Conservation (phyloP, 2,113 vertebrate genomes). For the Lepus timidus region DNA sequence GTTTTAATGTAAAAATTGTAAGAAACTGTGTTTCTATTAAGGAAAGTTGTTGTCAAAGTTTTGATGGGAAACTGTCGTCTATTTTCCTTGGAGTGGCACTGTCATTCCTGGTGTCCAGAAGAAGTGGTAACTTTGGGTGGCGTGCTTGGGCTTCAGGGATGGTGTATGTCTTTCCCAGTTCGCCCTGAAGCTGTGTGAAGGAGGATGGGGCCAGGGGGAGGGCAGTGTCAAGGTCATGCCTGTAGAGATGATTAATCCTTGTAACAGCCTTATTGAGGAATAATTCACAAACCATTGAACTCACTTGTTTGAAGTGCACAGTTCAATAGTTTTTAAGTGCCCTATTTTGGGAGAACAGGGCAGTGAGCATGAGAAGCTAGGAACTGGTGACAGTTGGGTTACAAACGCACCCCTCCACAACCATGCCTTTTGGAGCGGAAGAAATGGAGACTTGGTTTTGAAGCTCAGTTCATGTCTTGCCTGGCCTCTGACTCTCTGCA, state of each 20-base stretch:
- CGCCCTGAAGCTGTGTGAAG: not conserved
- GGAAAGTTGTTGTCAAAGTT: constrained; percentile 5
- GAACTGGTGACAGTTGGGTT: not conserved
- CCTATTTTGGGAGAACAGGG: not conserved
- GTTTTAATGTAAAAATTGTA: constrained; percentile 29
- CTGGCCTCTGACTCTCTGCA: not conserved
- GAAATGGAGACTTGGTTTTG: not conserved
- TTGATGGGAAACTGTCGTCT: not conserved
- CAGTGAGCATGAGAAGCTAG: not conserved
- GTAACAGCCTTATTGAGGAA: not conserved
- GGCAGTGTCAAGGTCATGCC: not conserved
- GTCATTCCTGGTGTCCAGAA: not conserved
- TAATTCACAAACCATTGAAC: not conserved
- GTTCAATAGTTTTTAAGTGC: not conserved
- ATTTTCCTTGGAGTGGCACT: not conserved
- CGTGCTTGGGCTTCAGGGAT: not conserved
- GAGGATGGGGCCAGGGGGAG: not conserved
- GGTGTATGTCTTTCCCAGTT: not conserved
- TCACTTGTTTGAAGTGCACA: not conserved
- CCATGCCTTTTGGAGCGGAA: not conserved
- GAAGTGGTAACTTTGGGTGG: not conserved
- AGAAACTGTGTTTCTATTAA: not conserved
- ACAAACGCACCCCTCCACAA: not conserved
- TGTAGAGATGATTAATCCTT: not conserved
- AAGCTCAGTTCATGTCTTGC: not conserved